Evolutionary conservation across 2,888 invertebrate genomes (phyloP).

Genomic region (Lycaena phlaeas): DNA sequence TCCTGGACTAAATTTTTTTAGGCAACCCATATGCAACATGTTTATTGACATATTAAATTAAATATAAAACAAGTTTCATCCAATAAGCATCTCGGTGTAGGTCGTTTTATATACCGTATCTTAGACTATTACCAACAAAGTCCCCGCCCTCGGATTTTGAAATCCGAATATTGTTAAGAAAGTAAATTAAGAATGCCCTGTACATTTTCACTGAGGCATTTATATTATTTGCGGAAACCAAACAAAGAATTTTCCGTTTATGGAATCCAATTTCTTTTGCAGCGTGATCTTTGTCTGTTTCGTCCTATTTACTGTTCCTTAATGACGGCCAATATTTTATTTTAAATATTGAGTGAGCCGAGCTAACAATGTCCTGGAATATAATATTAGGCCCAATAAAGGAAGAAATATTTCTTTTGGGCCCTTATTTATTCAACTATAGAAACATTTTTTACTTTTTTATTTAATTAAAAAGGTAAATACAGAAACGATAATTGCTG

Average conservation of each 20-base stretch:
- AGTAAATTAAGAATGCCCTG: conserved; percentile 17
- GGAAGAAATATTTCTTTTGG: no score
- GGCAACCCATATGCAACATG: no score
- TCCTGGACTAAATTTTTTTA: no score
- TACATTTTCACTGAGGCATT: conserved; percentile 16
- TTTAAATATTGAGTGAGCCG: background rate
- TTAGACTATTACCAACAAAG: no score
- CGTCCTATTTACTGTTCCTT: background rate
- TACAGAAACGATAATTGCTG: no score
- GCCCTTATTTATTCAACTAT: background rate
- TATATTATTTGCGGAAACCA: conserved; percentile 14
- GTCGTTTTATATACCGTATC: no score
- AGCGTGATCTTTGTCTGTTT: background rate
- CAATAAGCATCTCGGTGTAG: no score
- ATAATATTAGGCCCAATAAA: background rate
- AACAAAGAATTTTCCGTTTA: conserved; percentile 15
- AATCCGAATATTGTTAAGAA: conserved; percentile 11
- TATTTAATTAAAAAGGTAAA: no score
- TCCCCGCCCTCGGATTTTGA: background rate
- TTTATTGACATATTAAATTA: no score
- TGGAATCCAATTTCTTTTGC: conserved; percentile 17
- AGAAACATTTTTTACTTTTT: no score
- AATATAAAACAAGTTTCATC: no score
- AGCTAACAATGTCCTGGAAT: conserved; percentile 1
- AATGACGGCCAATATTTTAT: conserved; percentile 4